phyloP scores from a whole-genome alignment of 2,888 invertebrate genomes.

The Coelopa pilipes region DNA sequence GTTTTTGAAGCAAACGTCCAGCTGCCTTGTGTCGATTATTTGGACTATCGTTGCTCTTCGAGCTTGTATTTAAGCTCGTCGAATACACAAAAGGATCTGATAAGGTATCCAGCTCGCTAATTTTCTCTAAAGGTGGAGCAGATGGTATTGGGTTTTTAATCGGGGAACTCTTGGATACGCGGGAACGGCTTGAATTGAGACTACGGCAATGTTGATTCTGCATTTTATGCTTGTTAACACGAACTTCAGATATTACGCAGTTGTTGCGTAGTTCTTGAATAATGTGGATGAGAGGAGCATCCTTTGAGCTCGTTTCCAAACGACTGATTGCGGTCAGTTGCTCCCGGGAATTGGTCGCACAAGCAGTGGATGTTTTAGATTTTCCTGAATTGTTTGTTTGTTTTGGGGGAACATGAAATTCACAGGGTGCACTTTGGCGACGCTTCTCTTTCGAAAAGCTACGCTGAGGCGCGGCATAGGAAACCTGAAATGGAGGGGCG shows the following conservation, averaged over 20 bases:
- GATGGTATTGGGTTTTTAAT: slow-evolving; percentile 23
- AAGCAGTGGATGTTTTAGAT: slow-evolving; percentile 26
- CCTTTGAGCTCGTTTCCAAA: slow-evolving; percentile 48
- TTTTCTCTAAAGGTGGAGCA: slow-evolving; percentile 34
- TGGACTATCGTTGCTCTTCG: slow-evolving; percentile 41
- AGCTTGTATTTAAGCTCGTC: slow-evolving; percentile 33
- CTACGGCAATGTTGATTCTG: slow-evolving; percentile 35
- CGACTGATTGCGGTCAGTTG: slow-evolving; percentile 54
- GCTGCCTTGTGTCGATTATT: slow-evolving; percentile 52
- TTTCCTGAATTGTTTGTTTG: slow-evolving; percentile 13
- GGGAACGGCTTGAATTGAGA: slow-evolving; percentile 28
- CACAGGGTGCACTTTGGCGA: slow-evolving; percentile 44
- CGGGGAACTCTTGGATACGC: neutral
- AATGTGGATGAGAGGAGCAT: slow-evolving; percentile 64
- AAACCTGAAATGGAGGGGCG: slow-evolving; percentile 16
- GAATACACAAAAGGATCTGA: slow-evolving; percentile 43
- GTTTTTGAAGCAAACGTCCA: slow-evolving; percentile 59
- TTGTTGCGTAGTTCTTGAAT: slow-evolving; percentile 64
- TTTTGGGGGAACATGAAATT: slow-evolving; percentile 30
- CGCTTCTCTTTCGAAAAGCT: slow-evolving; percentile 37
- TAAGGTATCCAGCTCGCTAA: slow-evolving; percentile 45
- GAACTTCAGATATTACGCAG: slow-evolving; percentile 63
- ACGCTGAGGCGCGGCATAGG: slow-evolving; percentile 4
- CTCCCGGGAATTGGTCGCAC: slow-evolving; percentile 14
- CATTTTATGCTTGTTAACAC: slow-evolving; percentile 59